Base-by-base conservation (phyloP, 2,888 invertebrate species). In the Dione vanillae region DNA sequence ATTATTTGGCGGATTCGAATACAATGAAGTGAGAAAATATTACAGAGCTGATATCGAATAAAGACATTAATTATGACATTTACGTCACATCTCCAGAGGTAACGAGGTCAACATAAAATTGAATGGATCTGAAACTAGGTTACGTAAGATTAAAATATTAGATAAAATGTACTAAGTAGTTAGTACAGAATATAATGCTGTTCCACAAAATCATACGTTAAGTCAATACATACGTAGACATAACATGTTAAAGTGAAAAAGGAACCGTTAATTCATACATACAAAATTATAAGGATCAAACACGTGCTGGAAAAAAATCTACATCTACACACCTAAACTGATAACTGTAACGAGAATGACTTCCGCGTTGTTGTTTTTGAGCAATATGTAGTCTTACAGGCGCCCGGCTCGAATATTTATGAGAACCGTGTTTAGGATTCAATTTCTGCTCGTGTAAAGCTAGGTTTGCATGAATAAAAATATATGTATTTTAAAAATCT, bases 381-480 rank as follows among this genome's bases (percentile, higher is more conserved):
- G 71, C 75, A 76, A 78, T 74, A 78, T 74, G 76, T 75, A 75
- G 74, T 70, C 67, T 70, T 70, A 77, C 73, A 78, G 77, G 76
- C 76, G 73, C 81, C 78, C 80, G 75, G 77, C 77, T 84, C 80
- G 81, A 83, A 88, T 92, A 91, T 92, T 90, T 90, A 92, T 91
- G 88, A 89, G 87, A 80, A 74, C 79, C 83, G 78, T 83, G 85
- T 84, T 91, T 87, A 89, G 83, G 83, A 92, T 91, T 91, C 89
- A 86, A 87, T 89, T 91, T 88, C 85, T 80, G 86, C 90, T 85
- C 90, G 90, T 91, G 91, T 91, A 90, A 86, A 90, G 84, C 85
- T 85, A 84, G 78, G 90, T 91, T 88, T 88, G 86, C 87, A 90
- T 92, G 88, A 89, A 92, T 88, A 88, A 89, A 84, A 90, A 91